Base-by-base conservation (phyloP, 2,888 invertebrate genomes). In the Drosophila siamana region DNA sequence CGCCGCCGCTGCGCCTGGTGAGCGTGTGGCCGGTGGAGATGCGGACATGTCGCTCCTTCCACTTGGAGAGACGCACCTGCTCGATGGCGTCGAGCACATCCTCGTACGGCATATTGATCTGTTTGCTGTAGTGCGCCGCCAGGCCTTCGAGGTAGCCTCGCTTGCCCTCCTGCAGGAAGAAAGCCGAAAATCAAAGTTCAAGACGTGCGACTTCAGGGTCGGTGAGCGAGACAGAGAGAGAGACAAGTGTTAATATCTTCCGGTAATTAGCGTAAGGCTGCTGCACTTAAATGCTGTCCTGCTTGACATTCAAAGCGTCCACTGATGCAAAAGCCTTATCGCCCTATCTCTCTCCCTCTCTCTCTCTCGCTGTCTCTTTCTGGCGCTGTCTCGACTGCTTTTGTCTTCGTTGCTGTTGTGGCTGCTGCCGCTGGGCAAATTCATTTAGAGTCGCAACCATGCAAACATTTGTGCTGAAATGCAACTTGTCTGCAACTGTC, bases 51-150 rank as follows among this genome's bases (percentile, higher is more conserved):
- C 93, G 95, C 72, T 92, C 92, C 73, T 91, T 91, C 92, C 92
- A 92, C 74, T 92, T 92, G 41, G 92, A 95, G 80, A 95, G 94
- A 76, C 97, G 94, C 63, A 97, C 94, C 90, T 96, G 96, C 92
- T 97, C 97, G 57, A 97, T 94, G 89, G 97, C 96, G 90, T 96
- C 96, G 82, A 97, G 93, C 51, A 97, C 97, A 91, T 97, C 97
- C 74, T 96, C 96, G 92, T 97, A 97, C 92, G 97, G 97, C 77
- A 97, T 96, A 89, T 95, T 96, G 93, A 97, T 96, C 88, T 96
- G 95, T 91, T 97, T 97, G 67, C 97, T 97, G 91, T 97, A 97
- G 79, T 97, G 94, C 24, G 96, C 96, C 11, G 97, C 97, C 68
- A 97, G 92, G 24, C 97, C 97, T 93, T 97, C 97, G 84, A 97